A percentile compares a stretch with the other conserved stretches of the same genome.
These are phyloP conservation scores for Vanessa cardui DNA, from an alignment of 2,888 invertebrate genomes.

Conservation along the genomic window DNA sequence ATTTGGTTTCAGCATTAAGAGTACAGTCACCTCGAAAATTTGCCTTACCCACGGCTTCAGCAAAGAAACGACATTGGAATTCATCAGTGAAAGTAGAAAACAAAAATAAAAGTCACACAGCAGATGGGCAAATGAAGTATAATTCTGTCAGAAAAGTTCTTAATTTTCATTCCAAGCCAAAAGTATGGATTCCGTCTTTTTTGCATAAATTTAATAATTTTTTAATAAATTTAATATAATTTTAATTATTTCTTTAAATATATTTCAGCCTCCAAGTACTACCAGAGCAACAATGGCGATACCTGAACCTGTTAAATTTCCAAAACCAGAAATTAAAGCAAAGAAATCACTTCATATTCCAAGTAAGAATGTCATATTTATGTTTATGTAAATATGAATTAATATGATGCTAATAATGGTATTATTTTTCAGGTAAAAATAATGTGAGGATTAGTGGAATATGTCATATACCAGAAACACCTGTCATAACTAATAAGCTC, in stretches of 20 bases:
- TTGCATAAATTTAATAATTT: neutral
- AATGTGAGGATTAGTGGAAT: conserved; percentile 68
- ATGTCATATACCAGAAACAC: conserved; percentile 64
- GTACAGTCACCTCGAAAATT: conserved; percentile 49
- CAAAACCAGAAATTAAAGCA: conserved; percentile 56
- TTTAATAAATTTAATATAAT: too few species aligned
- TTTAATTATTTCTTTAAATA: neutral
- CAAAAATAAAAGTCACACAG: conserved; percentile 60
- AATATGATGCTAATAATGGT: neutral
- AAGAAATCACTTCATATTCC: conserved; percentile 58
- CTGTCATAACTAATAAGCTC: conserved; percentile 48
- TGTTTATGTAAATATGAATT: neutral
- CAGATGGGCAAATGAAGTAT: conserved; percentile 56
- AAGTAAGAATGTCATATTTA: conserved; percentile 49
- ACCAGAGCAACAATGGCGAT: conserved; percentile 52
- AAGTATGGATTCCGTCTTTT: conserved; percentile 45
- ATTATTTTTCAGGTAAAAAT: conserved; percentile 52
- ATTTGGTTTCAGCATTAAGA: conserved; percentile 53
- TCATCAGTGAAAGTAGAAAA: conserved; percentile 67
- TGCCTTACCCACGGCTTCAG: conserved; percentile 46
- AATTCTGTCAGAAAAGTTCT: conserved; percentile 69
- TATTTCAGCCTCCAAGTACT: conserved; percentile 50
- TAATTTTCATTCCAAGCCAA: conserved; percentile 61
- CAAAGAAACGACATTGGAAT: conserved; percentile 68
- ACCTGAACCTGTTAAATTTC: conserved; percentile 59